phyloP scores from a whole-genome alignment of 2,888 invertebrate species.

The Drosophila anomalipes region DNA sequence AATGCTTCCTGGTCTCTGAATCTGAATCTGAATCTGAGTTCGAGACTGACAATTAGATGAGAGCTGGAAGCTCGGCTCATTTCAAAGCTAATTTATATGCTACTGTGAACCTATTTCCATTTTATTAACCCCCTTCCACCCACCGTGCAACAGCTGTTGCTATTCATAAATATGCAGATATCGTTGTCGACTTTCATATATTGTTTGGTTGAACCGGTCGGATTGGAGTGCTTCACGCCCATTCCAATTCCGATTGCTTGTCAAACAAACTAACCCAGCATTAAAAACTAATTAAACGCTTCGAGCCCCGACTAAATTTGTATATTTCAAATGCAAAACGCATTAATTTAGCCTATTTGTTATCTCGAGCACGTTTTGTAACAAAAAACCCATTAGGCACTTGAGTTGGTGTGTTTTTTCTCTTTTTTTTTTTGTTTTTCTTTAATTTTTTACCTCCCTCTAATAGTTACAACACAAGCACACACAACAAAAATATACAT shows the following conservation, averaged over 20 bases:
- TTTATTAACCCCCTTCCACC: not conserved
- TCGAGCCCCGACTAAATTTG: conserved; percentile 42
- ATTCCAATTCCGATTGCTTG: conserved; percentile 68
- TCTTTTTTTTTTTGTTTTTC: not conserved
- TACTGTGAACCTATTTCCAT: conserved; percentile 11
- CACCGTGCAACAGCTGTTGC: not conserved
- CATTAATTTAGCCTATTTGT: conserved; percentile 73
- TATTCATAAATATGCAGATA: conserved; percentile 40
- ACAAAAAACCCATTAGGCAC: conserved; percentile 79
- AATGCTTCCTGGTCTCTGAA: conserved; percentile 56
- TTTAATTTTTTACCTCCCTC: not conserved
- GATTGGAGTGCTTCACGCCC: conserved; percentile 63
- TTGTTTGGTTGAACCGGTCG: conserved; percentile 54
- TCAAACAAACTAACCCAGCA: conserved; percentile 78
- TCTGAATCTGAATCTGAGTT: not conserved
- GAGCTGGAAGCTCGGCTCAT: conserved; percentile 30
- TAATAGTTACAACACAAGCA: not conserved
- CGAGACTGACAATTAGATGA: not conserved
- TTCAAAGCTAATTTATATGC: conserved; percentile 58
- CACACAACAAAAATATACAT: conserved; percentile 10
- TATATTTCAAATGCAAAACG: conserved; percentile 59
- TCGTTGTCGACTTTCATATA: conserved; percentile 1
- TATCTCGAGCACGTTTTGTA: conserved; percentile 74
- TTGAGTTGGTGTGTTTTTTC: conserved; percentile 49
- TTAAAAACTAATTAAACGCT: conserved; percentile 78